Evolutionary conservation across 2,888 invertebrate genomes (phyloP).

Genomic region (Mythimna vitellina): DNA sequence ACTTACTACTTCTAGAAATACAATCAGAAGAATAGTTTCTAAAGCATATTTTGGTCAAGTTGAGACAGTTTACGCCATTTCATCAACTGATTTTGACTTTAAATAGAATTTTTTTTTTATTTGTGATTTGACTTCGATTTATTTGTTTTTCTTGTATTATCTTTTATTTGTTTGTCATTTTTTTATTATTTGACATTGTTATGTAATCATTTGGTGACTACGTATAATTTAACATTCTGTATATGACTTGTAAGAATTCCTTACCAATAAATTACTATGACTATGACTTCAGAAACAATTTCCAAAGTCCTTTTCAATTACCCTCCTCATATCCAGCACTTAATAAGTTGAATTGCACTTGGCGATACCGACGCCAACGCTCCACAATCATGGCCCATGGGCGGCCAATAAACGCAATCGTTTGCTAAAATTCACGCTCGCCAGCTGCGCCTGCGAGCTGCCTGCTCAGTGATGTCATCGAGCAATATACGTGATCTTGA

Average conservation of each 20-base stretch:
- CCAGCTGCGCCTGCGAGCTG: constrained; percentile 64
- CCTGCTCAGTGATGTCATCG: constrained; percentile 75
- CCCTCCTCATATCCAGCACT: background rate
- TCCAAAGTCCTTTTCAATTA: constrained; percentile 12
- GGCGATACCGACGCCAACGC: constrained; percentile 36
- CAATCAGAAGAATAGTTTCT: background rate
- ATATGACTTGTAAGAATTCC: too few relatives aligned
- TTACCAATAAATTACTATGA: too few relatives aligned
- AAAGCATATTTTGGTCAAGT: background rate
- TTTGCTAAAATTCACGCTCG: constrained; percentile 70
- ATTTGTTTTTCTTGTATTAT: too few relatives aligned
- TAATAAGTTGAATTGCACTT: constrained; percentile 39
- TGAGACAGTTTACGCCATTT: too few relatives aligned
- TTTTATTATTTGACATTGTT: too few relatives aligned
- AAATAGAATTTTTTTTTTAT: too few relatives aligned
- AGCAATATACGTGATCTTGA: constrained; percentile 47
- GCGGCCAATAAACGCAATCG: constrained; percentile 62
- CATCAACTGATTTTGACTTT: background rate
- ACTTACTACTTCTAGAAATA: too few relatives aligned
- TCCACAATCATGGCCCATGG: constrained; percentile 52
- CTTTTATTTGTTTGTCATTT: too few relatives aligned
- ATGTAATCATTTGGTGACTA: too few relatives aligned
- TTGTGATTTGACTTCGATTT: too few relatives aligned
- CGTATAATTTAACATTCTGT: too few relatives aligned
- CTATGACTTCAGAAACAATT: too few relatives aligned